Conservation (phyloP, 1,140 invertebrate species). For the Bathynomus jamesi region DNA sequence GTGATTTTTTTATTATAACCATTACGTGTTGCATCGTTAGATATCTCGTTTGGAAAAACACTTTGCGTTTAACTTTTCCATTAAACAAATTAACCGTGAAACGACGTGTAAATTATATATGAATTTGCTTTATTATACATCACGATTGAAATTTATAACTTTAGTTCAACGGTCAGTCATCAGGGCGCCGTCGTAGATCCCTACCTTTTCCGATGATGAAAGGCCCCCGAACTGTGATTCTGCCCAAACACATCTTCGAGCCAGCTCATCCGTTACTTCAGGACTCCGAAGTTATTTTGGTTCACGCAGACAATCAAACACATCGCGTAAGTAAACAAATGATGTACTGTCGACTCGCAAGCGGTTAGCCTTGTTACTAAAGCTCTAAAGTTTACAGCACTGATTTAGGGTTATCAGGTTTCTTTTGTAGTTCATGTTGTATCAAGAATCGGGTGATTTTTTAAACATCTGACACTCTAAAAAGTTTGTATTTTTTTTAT, state of each 20-base stretch:
- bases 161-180: slow-evolving; percentile 23
- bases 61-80: no score
- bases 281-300: slow-evolving; percentile 25
- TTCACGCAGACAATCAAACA: slow-evolving; percentile 21
- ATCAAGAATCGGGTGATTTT: no score
- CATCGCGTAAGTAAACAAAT: slow-evolving; percentile 17
- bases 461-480: no score
- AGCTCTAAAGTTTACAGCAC: background rate
- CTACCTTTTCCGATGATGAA: slow-evolving; percentile 1
- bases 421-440: background rate
- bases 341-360: slow-evolving; percentile 28
- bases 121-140: no score
- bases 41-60: no score
- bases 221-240: background rate
- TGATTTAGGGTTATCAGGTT: background rate
- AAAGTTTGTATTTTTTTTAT: no score
- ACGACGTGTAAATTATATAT: no score
- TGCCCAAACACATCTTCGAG: background rate
- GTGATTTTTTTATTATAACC: no score
- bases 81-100: no score
- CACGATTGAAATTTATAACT: no score
- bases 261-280: slow-evolving; percentile 10
- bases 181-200: slow-evolving; percentile 3
- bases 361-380: background rate
- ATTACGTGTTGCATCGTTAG: no score